phyloP scores from a whole-genome alignment of 2,797 vertebrate species.

The Lateolabrax maculatus region DNA sequence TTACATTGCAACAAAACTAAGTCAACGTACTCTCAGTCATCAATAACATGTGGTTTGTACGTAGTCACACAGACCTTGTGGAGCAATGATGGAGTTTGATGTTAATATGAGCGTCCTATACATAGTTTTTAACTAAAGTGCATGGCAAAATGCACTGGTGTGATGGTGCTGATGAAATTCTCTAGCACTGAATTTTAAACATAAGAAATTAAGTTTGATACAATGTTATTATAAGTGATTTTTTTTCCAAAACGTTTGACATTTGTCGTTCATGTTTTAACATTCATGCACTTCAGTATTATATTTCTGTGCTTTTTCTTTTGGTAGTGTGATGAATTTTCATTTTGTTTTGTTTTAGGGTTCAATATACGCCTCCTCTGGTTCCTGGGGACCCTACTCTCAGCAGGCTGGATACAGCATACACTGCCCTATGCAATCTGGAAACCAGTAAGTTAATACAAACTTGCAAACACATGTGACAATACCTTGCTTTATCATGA shows the following conservation, averaged over 20 bases:
- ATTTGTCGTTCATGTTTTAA: neutral
- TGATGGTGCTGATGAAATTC: neutral
- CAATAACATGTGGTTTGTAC: neutral
- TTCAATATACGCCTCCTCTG: conserved; percentile 77
- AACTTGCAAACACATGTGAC: neutral
- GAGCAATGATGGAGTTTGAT: conserved; percentile 12
- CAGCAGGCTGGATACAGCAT: conserved; percentile 82
- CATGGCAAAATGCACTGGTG: neutral
- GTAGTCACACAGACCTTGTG: neutral
- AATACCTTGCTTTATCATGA: neutral
- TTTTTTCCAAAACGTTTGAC: no score
- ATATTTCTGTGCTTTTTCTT: neutral
- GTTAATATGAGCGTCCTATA: neutral
- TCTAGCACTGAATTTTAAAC: neutral
- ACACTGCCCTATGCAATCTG: conserved; percentile 86
- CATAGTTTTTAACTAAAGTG: neutral
- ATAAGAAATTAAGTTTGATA: neutral
- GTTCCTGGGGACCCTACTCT: conserved; percentile 80
- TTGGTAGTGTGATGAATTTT: neutral
- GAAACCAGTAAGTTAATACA: conserved; percentile 85
- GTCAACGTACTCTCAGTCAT: neutral
- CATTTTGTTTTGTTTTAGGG: conserved; percentile 74
- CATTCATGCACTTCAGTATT: neutral
- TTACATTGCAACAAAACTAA: neutral
- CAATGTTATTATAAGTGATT: neutral